A percentile compares a stretch with the other conserved stretches of the same genome.
phyloP scores from a whole-genome alignment of 2,113 vertebrate species.

The Platysternon megacephalum region DNA sequence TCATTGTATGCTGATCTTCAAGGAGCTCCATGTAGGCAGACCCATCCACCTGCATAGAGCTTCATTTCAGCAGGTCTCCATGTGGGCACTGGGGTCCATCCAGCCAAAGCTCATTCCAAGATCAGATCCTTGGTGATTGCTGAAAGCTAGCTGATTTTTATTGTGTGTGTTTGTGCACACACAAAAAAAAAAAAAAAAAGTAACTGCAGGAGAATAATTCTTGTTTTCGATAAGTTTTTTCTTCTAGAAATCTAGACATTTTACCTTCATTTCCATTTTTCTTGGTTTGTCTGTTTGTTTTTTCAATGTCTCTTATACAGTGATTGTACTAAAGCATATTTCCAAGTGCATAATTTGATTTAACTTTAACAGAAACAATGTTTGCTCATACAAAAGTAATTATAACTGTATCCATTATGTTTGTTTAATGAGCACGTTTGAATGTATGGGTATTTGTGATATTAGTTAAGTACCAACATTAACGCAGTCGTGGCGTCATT shows the following conservation, averaged over 20 bases:
- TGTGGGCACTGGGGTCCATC: too few relatives aligned
- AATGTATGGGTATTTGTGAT: neutral
- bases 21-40: fast-evolving
- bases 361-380: fast-evolving
- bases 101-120: neutral
- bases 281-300: neutral
- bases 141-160: neutral
- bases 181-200: neutral
- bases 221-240: neutral
- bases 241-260: neutral
- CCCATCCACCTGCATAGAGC: neutral
- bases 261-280: neutral
- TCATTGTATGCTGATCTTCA: neutral
- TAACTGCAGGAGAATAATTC: neutral
- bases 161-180: neutral
- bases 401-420: fast-evolving
- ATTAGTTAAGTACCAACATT: neutral
- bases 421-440: neutral
- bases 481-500: neutral
- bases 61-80: neutral
- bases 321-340: neutral
- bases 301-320: neutral
- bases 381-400: neutral
- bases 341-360: neutral
- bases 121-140: neutral